Conservation (phyloP, 1,140 invertebrate genomes). For the Lineus longissimus region DNA sequence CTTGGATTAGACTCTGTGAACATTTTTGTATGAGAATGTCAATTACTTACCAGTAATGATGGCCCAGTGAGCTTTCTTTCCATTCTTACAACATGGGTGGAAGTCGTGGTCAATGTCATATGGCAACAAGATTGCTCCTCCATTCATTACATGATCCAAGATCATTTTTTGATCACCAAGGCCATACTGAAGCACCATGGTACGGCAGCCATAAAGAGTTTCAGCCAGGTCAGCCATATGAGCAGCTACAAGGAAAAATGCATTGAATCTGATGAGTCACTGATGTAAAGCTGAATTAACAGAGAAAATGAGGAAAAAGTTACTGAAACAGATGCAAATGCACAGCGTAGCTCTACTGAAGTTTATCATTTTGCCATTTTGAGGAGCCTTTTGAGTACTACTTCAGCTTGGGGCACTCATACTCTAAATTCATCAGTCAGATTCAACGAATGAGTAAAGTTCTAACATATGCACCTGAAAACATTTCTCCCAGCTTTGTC, state of each 20-base stretch:
- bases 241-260: background rate
- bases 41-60: conserved; percentile 1
- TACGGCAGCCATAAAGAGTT: background rate
- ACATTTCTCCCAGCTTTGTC: conserved; percentile 2
- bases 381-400: no score
- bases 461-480: background rate
- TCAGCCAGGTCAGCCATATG: background rate
- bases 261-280: no score
- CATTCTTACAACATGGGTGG: background rate
- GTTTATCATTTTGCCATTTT: no score
- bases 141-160: background rate
- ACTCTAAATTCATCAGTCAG: no score
- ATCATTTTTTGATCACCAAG: background rate
- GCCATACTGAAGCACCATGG: background rate
- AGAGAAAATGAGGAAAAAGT: no score
- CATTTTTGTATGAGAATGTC: no score
- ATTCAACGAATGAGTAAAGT: background rate
- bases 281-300: no score
- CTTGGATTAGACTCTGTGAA: no score
- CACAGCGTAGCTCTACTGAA: no score
- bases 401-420: no score
- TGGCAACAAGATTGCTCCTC: background rate
- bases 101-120: background rate
- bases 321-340: no score
- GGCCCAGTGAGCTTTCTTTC: conserved; percentile 2